Evolutionary conservation across 2,888 invertebrate species (phyloP).

Genomic region (Polymixis flavicincta): DNA sequence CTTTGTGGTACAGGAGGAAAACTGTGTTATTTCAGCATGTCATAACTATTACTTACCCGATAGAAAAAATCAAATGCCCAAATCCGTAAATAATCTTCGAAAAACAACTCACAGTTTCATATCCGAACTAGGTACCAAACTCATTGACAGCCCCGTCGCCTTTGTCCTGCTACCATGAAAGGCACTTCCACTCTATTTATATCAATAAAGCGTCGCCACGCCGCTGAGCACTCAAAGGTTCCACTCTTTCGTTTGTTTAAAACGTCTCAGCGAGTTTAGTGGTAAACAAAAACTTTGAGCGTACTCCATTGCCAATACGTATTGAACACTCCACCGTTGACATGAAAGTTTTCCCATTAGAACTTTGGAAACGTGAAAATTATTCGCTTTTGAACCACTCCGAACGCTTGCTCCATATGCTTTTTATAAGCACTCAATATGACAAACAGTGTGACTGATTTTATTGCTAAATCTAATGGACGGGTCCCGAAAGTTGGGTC

Average conservation of each 20-base stretch:
- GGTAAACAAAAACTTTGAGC: conserved; percentile 76
- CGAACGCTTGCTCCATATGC: conserved; percentile 62
- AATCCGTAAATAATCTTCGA: background rate
- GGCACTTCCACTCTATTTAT: conserved; percentile 43
- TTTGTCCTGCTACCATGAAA: conserved; percentile 21
- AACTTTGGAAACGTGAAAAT: conserved; percentile 81
- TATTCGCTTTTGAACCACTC: conserved; percentile 73
- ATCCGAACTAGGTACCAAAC: conserved; percentile 5
- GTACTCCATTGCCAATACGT: conserved; percentile 73
- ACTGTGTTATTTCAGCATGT: background rate
- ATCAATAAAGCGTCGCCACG: conserved; percentile 39
- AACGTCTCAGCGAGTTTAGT: conserved; percentile 59
- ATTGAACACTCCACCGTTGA: conserved; percentile 75
- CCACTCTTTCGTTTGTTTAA: conserved; percentile 58
- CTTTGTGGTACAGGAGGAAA: background rate
- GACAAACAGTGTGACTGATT: conserved; percentile 64
- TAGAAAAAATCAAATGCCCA: background rate
- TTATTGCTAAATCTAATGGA: conserved; percentile 64
- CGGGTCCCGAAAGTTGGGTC: conserved; percentile 42
- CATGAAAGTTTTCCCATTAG: conserved; percentile 84
- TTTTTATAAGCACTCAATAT: conserved; percentile 69
- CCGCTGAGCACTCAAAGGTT: conserved; percentile 47
- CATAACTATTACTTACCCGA: background rate
- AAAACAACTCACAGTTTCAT: conserved; percentile 11
- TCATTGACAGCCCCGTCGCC: conserved; percentile 24